Conservation (phyloP, 2,113 vertebrate species). For the Brevimyrus niger region DNA sequence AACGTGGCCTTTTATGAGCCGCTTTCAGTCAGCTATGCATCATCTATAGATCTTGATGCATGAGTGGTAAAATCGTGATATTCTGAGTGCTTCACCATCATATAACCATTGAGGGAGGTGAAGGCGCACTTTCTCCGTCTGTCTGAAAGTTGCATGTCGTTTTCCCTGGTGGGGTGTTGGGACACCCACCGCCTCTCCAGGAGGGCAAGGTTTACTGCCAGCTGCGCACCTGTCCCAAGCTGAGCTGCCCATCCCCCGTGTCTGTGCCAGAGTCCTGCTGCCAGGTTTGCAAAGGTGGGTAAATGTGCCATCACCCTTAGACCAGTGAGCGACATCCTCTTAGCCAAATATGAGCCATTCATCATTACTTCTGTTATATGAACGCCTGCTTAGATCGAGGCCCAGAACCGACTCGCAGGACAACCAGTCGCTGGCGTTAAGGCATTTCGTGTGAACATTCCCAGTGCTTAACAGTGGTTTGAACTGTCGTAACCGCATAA, state of each 20-base stretch:
- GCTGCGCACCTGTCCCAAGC: constrained; percentile 67
- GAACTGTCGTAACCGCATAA: background rate
- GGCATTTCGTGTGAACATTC: background rate
- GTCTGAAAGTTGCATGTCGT: background rate
- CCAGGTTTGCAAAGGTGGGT: constrained; percentile 64
- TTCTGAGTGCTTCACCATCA: background rate
- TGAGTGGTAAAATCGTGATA: background rate
- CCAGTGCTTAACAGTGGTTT: background rate
- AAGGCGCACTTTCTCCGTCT: background rate
- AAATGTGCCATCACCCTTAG: background rate
- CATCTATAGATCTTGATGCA: background rate
- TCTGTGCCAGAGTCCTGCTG: constrained; percentile 66
- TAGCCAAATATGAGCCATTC: background rate
- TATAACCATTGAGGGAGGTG: background rate
- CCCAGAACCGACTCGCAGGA: background rate
- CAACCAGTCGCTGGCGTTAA: background rate
- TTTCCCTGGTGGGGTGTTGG: background rate
- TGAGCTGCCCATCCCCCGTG: constrained; percentile 61
- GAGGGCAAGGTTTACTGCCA: constrained; percentile 71
- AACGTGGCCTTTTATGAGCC: background rate
- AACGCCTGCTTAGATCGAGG: background rate
- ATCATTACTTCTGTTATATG: background rate
- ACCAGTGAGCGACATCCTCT: background rate
- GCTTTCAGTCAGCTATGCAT: background rate
- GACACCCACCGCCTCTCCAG: constrained; percentile 39